Base-by-base conservation (phyloP, 2,888 invertebrate genomes). In the Tachystola acroxantha region DNA sequence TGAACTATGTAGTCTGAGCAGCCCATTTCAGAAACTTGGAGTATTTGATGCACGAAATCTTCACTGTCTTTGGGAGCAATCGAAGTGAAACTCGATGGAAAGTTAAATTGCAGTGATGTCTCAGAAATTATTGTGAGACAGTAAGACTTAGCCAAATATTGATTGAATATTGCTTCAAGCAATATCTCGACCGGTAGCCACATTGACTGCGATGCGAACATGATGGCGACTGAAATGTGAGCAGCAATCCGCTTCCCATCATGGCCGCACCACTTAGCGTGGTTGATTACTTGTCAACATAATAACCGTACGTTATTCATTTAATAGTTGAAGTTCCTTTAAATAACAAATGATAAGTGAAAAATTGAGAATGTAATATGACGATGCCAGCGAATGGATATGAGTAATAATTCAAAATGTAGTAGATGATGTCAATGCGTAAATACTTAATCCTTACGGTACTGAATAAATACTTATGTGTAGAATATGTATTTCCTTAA, bases 1-100 rank as follows among this genome's bases (percentile, higher is more conserved):
- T 59, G 59, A 7, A 88, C 65, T 3, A 88, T 59, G 38, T 82
- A 87, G 59, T 84, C 87, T 7, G 84, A 82, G 55, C 88, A 88
- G 7, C 86, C 88, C 28, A 64, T 70, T 61, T 87, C 86, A 1
- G 80, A 77, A 1, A 71, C 65, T 13, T 61, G 43, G 1, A 78
- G 37, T 42, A 84, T 48, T 32, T 66, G 58, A 7, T 59, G 34
- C 6, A 54, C 44, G 0, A 81, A 45, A 37, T 51, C 48, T 16
- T 57, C 49, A 25, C 7, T 55, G 2, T 51, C 48, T 39, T 64
- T 58, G 2, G 60, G 59, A 20, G 43, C 37, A 12, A 81, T 53
- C 34, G 54, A 56, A 10, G 64, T 64, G 37, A 66, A 70, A 40
- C 49, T 58, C 12, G 44, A 42, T 16, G 64, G 42, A 6, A 56